Evolutionary conservation across 2,113 vertebrate genomes (phyloP), one percentile per base, ranked within the genome.

Genomic region (Thymallus thymallus): DNA sequence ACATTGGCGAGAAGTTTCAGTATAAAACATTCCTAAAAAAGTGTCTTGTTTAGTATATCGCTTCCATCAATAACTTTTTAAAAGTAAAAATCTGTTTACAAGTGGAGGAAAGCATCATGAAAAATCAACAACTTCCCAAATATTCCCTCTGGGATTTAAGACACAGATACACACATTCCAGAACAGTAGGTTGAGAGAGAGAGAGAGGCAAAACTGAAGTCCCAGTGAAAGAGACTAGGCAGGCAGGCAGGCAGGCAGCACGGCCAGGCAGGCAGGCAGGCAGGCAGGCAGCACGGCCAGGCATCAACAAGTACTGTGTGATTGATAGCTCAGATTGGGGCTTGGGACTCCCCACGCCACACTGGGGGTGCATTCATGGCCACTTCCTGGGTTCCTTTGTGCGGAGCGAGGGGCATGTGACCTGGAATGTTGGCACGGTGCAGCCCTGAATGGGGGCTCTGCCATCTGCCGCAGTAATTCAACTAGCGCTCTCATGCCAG

Each of bases 391-490:
- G 77, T 55, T 24, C 74, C 71, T 82, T 82, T 82, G 80, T 82
- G 73, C 58, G 48, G 75, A 69, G 73, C 66, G 64, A 71, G 74
- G 76, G 79, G 73, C 76, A 73, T 76, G 73, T 82, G 80, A 79
- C 76, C 80, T 79, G 76, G 80, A 82, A 79, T 79, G 80, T 73
- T 82, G 80, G 80, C 80, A 82, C 66, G n/a, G 70, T 35, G 69
- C 65, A 61, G 24, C 29, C 26, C 80, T 78, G 76, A 82, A 82
- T 75, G 80, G 65, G 71, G 73, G 69, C 69, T 30, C 71, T 82
- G 76, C 80, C 80, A 82, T 82, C 80, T 82, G 80, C 80, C 62
- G 61, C 74, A 23, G 74, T 82, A 82, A 82, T 78, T 82, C 80
- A 82, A 18, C 48, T 51, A 51, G 71, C 56, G 62, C 76, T 75